phyloP scores from a whole-genome alignment of 2,113 vertebrate species.

The Ophiodon elongatus region DNA sequence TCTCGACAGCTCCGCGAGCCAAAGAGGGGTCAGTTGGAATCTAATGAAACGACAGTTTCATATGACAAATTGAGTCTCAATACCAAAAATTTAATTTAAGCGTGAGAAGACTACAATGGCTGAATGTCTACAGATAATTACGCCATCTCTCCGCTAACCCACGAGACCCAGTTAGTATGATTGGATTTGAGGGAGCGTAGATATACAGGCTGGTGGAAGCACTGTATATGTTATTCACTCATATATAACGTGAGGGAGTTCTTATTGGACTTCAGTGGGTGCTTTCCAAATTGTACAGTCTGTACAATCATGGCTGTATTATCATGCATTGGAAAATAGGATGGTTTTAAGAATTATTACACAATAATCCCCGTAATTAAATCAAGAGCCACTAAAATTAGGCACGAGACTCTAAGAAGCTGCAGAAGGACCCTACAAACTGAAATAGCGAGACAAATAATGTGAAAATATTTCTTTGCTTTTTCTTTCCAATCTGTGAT shows the following conservation, averaged over 20 bases:
- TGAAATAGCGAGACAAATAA: not conserved
- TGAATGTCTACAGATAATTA: slow-evolving; percentile 67
- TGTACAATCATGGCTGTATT: slow-evolving; percentile 11
- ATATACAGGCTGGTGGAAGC: slow-evolving; percentile 14
- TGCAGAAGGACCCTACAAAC: slow-evolving; percentile 10
- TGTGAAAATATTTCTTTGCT: not conserved
- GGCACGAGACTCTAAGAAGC: slow-evolving; percentile 19
- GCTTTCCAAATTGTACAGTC: not conserved
- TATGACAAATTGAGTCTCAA: slow-evolving; percentile 66
- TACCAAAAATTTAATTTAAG: slow-evolving; percentile 65
- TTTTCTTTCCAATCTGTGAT: not conserved
- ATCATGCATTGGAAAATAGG: slow-evolving; percentile 22
- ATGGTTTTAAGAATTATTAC: slow-evolving; percentile 14
- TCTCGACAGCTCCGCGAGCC: slow-evolving; percentile 35
- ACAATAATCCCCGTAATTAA: slow-evolving; percentile 47
- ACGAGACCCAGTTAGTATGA: slow-evolving; percentile 47
- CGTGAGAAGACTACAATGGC: slow-evolving; percentile 29
- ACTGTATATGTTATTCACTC: slow-evolving; percentile 5
- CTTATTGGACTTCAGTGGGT: slow-evolving; percentile 32
- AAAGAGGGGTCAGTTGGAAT: slow-evolving; percentile 64
- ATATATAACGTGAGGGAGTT: slow-evolving; percentile 25
- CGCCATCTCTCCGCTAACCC: slow-evolving; percentile 42
- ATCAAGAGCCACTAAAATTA: slow-evolving; percentile 41
- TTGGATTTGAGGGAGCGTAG: slow-evolving; percentile 44
- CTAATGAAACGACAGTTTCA: slow-evolving; percentile 69